Evolutionary conservation across 2,113 vertebrate species (phyloP), one percentile per base, ranked within the genome.

Genomic region (Strigops habroptila): DNA sequence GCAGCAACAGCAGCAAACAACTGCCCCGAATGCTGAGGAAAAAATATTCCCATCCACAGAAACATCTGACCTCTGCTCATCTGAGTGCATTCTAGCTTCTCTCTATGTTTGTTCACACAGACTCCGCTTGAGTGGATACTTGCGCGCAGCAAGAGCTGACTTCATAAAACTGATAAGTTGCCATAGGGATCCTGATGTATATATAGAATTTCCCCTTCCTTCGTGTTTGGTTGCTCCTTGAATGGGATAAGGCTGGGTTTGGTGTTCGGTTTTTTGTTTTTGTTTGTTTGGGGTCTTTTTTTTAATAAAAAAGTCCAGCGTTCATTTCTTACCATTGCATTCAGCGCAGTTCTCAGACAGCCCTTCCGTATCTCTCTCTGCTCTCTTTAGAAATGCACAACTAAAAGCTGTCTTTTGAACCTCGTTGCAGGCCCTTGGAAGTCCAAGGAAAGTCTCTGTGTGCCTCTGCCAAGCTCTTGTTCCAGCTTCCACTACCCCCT

Each of bases 11-110:
- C 46, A 86, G 55, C 82, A 85, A 82, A 74, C 27, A 86, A 74
- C 59, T 74, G 51, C n/a, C 73, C 49, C 12, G 8, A 93, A 75
- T 43, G 41, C 23, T 59, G 63, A 83, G 77, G 27, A 88, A 62
- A 84, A 91, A 81, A 83, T 44, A 83, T 52, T 88, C 52, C 77
- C 22, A 19, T 69, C 73, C 67, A 75, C 23, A 90, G 88, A 86
- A 91, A 86, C 16, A 65, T 67, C 49, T 88, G 76, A 84, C 60
- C 69, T 91, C 62, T 65, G 68, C 51, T 78, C 59, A 28, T 73
- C 44, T 86, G 87, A 39, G 69, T 64, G 57, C 71, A 83, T 88
- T 93, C 80, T 62, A 75, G 19, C 25, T 71, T 86, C 44, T 30
- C 35, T 64, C 73, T 70, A 1, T 55, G 59, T 71, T 73, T 95